These are phyloP conservation scores for Pelochelys cantorii DNA, from an alignment of 2,797 vertebrate genomes.

Conservation along the genomic window DNA sequence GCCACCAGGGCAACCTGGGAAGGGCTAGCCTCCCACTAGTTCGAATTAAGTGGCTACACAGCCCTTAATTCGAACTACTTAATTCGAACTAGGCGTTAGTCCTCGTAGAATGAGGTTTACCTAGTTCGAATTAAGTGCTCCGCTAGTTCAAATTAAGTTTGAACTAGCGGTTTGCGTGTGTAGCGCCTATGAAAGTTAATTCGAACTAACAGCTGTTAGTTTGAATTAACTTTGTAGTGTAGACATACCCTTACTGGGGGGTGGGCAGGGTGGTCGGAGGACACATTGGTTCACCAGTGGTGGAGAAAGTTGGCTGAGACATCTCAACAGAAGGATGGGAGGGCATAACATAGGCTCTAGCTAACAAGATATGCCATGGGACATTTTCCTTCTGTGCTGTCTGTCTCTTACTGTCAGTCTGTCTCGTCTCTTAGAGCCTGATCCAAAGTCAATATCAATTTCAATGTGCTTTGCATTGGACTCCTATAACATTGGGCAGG, in stretches of 20 bases:
- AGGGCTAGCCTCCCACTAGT: too few species aligned
- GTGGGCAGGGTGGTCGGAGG: neutral
- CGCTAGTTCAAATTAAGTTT: too few species aligned
- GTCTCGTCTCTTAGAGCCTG: neutral
- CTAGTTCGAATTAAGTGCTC: too few species aligned
- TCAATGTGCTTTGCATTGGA: neutral
- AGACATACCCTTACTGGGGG: neutral
- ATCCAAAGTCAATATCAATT: constrained; percentile 15
- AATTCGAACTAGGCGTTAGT: too few species aligned
- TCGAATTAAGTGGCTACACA: too few species aligned
- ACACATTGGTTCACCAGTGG: neutral
- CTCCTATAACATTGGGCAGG: neutral
- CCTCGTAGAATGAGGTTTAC: too few species aligned
- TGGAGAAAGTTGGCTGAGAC: neutral
- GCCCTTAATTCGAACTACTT: too few species aligned
- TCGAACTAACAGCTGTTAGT: too few species aligned
- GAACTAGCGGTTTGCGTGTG: too few species aligned
- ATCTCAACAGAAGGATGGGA: rapidly evolving
- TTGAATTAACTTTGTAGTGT: too few species aligned
- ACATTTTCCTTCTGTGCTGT: rapidly evolving
- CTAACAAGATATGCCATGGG: neutral
- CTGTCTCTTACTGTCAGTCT: neutral
- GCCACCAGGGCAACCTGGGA: too few species aligned
- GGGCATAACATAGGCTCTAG: neutral
- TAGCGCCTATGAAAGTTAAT: too few species aligned